Evolutionary conservation across 2,113 vertebrate species (phyloP), one percentile per base, ranked within the genome.

Genomic region (Sorex araneus): DNA sequence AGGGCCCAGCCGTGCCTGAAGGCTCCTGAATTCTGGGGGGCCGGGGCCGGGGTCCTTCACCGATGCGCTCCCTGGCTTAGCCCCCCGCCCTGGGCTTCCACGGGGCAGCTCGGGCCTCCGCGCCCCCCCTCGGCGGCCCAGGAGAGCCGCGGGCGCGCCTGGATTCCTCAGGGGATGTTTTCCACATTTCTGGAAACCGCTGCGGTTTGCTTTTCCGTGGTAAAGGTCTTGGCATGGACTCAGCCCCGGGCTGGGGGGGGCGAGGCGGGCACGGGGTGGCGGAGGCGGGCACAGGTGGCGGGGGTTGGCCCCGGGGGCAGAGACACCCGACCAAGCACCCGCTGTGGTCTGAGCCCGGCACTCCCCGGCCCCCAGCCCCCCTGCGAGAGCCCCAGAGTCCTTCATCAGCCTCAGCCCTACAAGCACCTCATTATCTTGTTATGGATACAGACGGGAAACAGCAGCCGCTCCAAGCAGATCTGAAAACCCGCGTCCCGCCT

Each of bases 111-210:
- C 63, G 13, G 63, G 67, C 81, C 34, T 21, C 77, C 90, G 60
- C 4, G 3, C 82, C 10, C 25, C 87, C 69, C 57, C 78, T 66
- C 73, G 0, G 0, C 71, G 6, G 50, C 34, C 2, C 73, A 78
- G 94, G 83, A 77, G 94, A 89, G 76, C 80, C 28, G 8, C 23
- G 95, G 92, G 94, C 90, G 95, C 1, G 66, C 69, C 94, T 88
- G 86, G 91, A 96, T 96, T 96, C 95, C 96, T 95, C 94, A 70
- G 92, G 95, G 95, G 83, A 94, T 97, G 95, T 96, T 96, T 97
- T 97, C 95, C 89, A 94, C 96, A 94, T 96, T 97, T 94, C 92
- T 96, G 96, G 96, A 96, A 97, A 97, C 94, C 95, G 92, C 92
- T 94, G 94, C 11, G 92, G 96, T 95, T 95, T 97, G 95, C 89